phyloP scores from a whole-genome alignment of 2,113 vertebrate species.

The Engraulis encrasicolus region DNA sequence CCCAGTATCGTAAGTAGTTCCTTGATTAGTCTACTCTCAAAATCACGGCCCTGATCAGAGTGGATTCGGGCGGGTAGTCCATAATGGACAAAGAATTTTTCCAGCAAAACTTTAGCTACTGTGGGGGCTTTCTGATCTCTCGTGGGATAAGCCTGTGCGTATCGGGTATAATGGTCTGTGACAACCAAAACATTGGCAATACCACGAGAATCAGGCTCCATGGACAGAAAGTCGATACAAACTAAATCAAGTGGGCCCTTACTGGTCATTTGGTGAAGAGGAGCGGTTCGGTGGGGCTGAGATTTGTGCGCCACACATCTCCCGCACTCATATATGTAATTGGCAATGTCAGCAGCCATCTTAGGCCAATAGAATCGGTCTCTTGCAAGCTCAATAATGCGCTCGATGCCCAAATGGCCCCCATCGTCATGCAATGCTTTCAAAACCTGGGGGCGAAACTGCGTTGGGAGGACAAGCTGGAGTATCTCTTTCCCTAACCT shows the following conservation, averaged over 20 bases:
- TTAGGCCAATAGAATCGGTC: conserved; percentile 7
- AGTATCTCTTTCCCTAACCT: background rate
- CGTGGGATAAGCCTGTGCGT: conserved; percentile 23
- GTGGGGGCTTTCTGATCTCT: conserved; percentile 26
- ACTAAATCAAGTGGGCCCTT: background rate
- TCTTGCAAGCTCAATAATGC: conserved; percentile 4
- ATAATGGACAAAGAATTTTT: conserved; percentile 26
- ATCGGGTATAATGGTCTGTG: conserved; percentile 29
- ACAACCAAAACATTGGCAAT: background rate
- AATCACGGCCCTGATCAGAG: conserved; percentile 29
- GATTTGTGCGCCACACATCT: background rate
- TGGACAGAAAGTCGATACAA: background rate
- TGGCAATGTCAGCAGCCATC: background rate
- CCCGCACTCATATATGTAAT: conserved; percentile 16
- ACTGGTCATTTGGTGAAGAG: background rate
- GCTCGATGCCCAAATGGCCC: conserved; percentile 19
- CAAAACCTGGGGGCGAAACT: background rate
- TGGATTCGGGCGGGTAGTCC: conserved; percentile 27
- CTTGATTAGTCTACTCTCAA: conserved; percentile 9
- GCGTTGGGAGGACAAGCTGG: conserved; percentile 26
- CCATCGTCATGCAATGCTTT: conserved; percentile 21
- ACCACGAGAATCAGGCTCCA: conserved; percentile 22
- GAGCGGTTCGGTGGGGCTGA: background rate
- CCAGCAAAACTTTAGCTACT: conserved; percentile 20
- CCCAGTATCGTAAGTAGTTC: conserved; percentile 18